These are phyloP conservation scores for Drosophila villosipedis DNA, from an alignment of 2,888 invertebrate genomes.

Conservation along the genomic window DNA sequence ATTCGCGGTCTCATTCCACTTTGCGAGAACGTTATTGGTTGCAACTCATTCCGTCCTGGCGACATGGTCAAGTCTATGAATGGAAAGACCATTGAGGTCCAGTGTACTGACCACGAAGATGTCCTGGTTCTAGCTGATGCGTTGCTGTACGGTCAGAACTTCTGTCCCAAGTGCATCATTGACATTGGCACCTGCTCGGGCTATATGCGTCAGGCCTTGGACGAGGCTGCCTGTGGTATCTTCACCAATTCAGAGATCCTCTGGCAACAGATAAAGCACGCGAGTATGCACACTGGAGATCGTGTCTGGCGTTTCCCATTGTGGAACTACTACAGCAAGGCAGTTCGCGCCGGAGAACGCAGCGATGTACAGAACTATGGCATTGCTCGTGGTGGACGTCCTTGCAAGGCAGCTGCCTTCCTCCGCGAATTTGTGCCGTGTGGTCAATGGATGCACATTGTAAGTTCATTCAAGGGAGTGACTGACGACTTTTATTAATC, in stretches of 20 bases:
- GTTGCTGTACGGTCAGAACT: conserved; percentile 89
- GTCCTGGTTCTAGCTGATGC: conserved; percentile 92
- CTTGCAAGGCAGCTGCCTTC: conserved; percentile 92
- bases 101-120: conserved; percentile 93
- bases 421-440: conserved; percentile 90
- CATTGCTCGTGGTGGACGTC: conserved; percentile 86
- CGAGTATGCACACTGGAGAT: conserved; percentile 91
- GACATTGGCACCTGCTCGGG: conserved; percentile 93
- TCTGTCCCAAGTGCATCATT: conserved; percentile 89
- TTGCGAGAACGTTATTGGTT: conserved; percentile 92
- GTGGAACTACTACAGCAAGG: conserved; percentile 90
- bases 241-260: conserved; percentile 90
- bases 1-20: conserved; percentile 90
- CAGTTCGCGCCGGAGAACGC: conserved; percentile 86
- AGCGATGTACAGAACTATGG: conserved; percentile 86
- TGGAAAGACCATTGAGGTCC: conserved; percentile 89
- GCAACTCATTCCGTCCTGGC: conserved; percentile 91
- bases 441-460: conserved; percentile 92
- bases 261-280: conserved; percentile 88
- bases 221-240: conserved; percentile 90
- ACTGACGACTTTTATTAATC: background rate
- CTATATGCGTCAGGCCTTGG: conserved; percentile 88
- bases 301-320: conserved; percentile 94
- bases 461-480: conserved; percentile 44
- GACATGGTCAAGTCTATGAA: conserved; percentile 91